These are phyloP conservation scores for Gopherus evgoodei DNA, from an alignment of 2,113 vertebrate genomes.

Conservation along the genomic window DNA sequence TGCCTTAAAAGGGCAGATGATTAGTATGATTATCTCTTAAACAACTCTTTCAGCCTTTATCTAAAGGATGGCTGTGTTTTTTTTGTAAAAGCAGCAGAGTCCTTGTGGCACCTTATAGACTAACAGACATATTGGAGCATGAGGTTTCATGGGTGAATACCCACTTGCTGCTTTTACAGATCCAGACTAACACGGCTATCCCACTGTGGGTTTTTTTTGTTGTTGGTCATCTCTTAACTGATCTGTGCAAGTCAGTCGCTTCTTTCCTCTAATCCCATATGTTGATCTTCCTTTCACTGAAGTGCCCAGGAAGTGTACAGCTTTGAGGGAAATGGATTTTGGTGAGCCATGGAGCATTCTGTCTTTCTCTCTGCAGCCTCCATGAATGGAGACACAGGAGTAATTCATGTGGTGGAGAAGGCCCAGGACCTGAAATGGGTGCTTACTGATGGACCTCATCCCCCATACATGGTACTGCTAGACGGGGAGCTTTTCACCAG, in stretches of 20 bases:
- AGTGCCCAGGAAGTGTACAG: accelerated
- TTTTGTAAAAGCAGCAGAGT: too few species aligned
- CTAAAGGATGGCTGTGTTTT: background rate
- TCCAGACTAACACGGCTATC: too few species aligned
- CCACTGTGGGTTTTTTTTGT: background rate
- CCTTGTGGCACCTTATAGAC: too few species aligned
- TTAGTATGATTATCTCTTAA: background rate
- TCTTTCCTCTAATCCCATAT: background rate
- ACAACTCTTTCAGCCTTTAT: background rate
- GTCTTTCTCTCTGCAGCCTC: conserved; percentile 68
- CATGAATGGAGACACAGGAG: conserved; percentile 88
- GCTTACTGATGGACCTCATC: conserved; percentile 82
- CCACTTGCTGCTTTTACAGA: too few species aligned
- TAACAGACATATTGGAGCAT: too few species aligned
- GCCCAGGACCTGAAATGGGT: conserved; percentile 89
- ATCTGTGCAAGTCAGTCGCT: background rate
- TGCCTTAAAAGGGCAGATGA: background rate
- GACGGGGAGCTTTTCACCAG: conserved; percentile 88
- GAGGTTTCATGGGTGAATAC: too few species aligned
- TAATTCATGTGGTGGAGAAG: conserved; percentile 91
- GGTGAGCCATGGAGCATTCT: accelerated
- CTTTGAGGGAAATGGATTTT: accelerated
- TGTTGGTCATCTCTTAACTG: background rate
- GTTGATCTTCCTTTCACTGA: accelerated
- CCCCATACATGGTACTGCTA: conserved; percentile 92